Evolutionary conservation across 1,140 invertebrate species (phyloP).

Genomic region (Argopecten irradians): DNA sequence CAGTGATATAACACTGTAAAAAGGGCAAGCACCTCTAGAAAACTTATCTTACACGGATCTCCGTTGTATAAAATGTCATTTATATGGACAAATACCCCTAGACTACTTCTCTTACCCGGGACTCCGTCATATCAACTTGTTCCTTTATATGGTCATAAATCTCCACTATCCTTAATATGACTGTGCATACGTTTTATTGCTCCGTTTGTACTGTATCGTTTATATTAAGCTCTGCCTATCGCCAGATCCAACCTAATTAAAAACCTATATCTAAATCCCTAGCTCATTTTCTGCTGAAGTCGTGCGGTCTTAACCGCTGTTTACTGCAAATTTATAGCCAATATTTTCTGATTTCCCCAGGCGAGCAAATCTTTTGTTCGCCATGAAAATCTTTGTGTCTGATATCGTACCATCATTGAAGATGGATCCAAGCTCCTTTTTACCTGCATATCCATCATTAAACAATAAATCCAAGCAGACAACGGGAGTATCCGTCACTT

Average conservation of each 20-base stretch:
- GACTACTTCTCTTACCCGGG: background rate
- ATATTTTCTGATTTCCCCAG: conserved; percentile 15
- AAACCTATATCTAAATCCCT: conserved; percentile 11
- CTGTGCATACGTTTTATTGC: background rate
- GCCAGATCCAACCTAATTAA: background rate
- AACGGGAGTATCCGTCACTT: conserved; percentile 1
- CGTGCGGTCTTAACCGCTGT: conserved; percentile 7
- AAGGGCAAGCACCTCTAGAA: too few relatives aligned
- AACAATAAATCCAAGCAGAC: background rate
- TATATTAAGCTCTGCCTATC: conserved; percentile 14
- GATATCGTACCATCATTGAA: background rate
- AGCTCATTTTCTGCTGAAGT: conserved; percentile 21
- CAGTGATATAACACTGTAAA: too few relatives aligned
- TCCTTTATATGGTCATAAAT: background rate
- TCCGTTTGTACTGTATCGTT: background rate
- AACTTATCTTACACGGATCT: too few relatives aligned
- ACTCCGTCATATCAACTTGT: background rate
- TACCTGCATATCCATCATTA: background rate
- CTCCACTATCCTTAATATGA: background rate
- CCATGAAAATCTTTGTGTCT: background rate
- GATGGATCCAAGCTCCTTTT: background rate
- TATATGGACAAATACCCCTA: too few relatives aligned
- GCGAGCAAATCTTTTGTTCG: conserved; percentile 8
- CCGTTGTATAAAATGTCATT: too few relatives aligned
- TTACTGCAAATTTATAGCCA: conserved; percentile 18